A percentile compares a stretch with the other conserved stretches of the same genome.
Conservation (phyloP, 2,113 vertebrate species). For the Chrysemys picta region DNA sequence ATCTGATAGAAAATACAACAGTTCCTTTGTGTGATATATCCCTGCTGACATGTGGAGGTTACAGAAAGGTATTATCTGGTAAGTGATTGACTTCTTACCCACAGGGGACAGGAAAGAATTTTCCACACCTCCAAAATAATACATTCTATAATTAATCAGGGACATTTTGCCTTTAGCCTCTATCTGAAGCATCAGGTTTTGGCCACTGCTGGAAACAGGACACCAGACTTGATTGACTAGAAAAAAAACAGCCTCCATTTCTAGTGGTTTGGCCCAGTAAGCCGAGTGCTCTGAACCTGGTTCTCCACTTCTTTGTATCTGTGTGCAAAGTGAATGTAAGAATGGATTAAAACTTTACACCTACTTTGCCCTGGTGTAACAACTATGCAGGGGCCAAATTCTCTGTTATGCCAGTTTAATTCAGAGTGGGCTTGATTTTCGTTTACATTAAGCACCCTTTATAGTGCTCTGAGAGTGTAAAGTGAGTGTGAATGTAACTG, state of each 20-base stretch:
- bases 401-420: neutral
- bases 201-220: neutral
- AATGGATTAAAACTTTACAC: neutral
- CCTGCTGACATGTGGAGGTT: neutral
- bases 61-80: neutral
- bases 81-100: neutral
- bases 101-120: neutral
- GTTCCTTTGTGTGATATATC: neutral
- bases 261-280: neutral
- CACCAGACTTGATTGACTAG: neutral
- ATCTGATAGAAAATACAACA: neutral
- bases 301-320: neutral
- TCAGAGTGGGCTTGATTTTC: neutral
- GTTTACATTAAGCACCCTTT: neutral
- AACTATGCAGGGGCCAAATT: neutral
- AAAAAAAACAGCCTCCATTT: neutral
- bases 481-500: neutral
- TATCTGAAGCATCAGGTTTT: neutral
- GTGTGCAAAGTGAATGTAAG: neutral
- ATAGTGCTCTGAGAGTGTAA: accelerated
- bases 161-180: neutral
- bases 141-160: neutral
- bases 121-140: neutral
- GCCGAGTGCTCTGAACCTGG: neutral
- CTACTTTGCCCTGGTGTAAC: neutral